A percentile compares a stretch with the other conserved stretches of the same genome.
Evolutionary conservation across 2,113 vertebrate genomes (phyloP).

Genomic region (Hemicordylus capensis): DNA sequence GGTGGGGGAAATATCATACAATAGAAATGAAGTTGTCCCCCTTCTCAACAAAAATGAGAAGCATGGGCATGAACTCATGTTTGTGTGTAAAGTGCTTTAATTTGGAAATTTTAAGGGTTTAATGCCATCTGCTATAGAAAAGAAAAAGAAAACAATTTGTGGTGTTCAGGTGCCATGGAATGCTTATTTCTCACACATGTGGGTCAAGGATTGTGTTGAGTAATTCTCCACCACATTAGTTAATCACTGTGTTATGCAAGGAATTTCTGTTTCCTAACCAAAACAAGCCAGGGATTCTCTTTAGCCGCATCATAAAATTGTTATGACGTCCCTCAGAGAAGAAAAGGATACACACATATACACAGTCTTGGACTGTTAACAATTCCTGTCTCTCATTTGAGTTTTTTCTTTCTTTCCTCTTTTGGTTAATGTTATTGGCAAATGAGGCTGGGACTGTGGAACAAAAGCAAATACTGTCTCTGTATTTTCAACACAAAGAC

Average conservation of each 20-base stretch:
- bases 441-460: neutral
- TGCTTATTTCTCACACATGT: conserved; percentile 35
- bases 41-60: conserved; percentile 34
- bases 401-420: neutral
- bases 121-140: conserved; percentile 30
- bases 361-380: conserved; percentile 3
- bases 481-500: neutral
- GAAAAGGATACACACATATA: neutral
- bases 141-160: conserved; percentile 38
- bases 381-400: conserved; percentile 12
- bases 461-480: conserved; percentile 6
- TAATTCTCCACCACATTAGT: conserved; percentile 49
- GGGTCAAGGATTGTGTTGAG: conserved; percentile 49
- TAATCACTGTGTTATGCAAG: conserved; percentile 59
- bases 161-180: conserved; percentile 20
- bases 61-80: conserved; percentile 4
- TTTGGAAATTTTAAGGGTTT: neutral
- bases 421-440: neutral
- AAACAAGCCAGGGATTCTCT: conserved; percentile 53
- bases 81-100: neutral
- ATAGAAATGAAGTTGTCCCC: conserved; percentile 27
- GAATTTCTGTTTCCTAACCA: conserved; percentile 61
- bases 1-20: neutral
- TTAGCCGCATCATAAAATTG: conserved; percentile 56
- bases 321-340: conserved; percentile 28